A percentile compares a stretch with the other conserved stretches of the same genome.
Conservation (phyloP, 2,888 invertebrate species). For the Thera obeliscata region DNA sequence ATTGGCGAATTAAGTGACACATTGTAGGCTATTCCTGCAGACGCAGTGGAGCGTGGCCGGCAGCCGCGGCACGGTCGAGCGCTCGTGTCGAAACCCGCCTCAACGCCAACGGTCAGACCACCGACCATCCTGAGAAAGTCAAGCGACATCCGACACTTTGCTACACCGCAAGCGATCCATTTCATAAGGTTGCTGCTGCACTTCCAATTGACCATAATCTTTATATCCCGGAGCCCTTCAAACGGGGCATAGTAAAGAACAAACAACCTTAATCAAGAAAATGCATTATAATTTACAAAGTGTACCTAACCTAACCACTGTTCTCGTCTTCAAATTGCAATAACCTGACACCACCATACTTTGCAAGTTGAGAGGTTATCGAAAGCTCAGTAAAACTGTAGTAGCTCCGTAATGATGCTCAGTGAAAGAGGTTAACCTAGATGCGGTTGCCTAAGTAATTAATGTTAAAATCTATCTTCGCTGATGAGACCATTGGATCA, state of each 20-base stretch:
- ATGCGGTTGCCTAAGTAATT: conserved; percentile 1
- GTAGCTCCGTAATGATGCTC: neutral
- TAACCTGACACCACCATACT: neutral
- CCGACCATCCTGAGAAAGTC: conserved; percentile 47
- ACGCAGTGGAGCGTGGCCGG: conserved; percentile 47
- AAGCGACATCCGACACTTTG: conserved; percentile 22
- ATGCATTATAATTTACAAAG: neutral
- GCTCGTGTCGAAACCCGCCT: conserved; percentile 24
- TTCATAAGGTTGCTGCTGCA: conserved; percentile 3
- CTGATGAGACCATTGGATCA: neutral
- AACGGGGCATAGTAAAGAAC: too few species aligned
- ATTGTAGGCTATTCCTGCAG: conserved; percentile 41
- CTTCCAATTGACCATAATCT: conserved; percentile 2
- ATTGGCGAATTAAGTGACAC: conserved; percentile 2
- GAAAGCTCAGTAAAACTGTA: conserved; percentile 2
- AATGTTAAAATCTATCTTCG: conserved; percentile 7
- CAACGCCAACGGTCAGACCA: conserved; percentile 8
- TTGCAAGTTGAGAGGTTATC: neutral
- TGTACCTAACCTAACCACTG: neutral
- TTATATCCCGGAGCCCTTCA: neutral
- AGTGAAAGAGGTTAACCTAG: conserved; percentile 10
- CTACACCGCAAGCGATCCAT: conserved; percentile 11
- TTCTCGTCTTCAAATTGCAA: neutral
- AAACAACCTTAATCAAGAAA: too few species aligned
- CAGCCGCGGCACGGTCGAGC: conserved; percentile 31